Base-by-base conservation (phyloP, 2,888 invertebrate species). In the Rotaria socialis region DNA sequence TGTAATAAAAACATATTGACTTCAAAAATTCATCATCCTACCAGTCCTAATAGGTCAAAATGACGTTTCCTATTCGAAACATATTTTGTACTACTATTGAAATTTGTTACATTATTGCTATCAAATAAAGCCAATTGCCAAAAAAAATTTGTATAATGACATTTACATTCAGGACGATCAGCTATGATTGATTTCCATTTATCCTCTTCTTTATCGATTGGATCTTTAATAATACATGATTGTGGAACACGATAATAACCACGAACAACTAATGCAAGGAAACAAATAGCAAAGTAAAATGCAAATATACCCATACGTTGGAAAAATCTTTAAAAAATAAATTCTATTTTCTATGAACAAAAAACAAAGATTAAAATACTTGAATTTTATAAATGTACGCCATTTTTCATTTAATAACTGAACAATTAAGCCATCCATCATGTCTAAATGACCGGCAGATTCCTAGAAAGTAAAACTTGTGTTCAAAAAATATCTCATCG, bases 341-440 rank as follows among this genome's bases (percentile, higher is more conserved):
- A 10, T 14, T 0, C 6, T 43, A 1, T 27, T n/a, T 58, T 58
- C 58, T 3, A 24, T 19, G n/a, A 58, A 22, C 2, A 43, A 75
- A 35, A 35, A 35, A 35, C 2, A 35, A 35, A 35, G 19, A 22
- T 7, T 55, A 16, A 35, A 80, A 50, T 89, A 93, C 93, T 92
- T 91, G 88, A 94, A 95, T 92, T 96, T 96, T 3, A 96, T 96
- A 91, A 97, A 98, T 0, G 96, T 95, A 89, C 96, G 96, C 98
- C 98, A 99, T 92, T 99, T 99, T 6, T 96, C 96, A 90, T 96
- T 94, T 24, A 99, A 92, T 27, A 99, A 93, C 91, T 97, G 96
- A 43, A 96, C 95, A 84, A 98, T 92, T 89, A 97, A 94, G 0
- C 97, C 97, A 90, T 97, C 97, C 92, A 98, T 93, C 86, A 99